Percentiles rank a stretch among this genome's conserved stretches.
phyloP scores from a whole-genome alignment of 2,797 vertebrate genomes.

The Lepilemur ruficaudatus region DNA sequence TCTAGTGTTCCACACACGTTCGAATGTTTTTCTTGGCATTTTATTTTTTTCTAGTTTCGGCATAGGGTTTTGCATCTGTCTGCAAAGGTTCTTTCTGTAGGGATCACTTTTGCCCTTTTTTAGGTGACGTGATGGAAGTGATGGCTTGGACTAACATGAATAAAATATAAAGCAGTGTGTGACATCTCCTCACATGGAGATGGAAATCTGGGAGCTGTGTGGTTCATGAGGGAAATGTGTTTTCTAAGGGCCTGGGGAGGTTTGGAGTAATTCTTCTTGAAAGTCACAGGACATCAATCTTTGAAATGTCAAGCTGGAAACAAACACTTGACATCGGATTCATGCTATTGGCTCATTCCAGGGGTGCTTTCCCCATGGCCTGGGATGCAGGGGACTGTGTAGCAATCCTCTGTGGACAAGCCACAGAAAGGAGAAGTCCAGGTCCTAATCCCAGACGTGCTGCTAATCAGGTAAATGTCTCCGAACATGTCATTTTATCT shows the following conservation, averaged over 20 bases:
- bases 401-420: neutral
- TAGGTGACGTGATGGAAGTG: neutral
- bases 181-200: neutral
- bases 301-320: constrained; percentile 39
- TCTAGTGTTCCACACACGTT: constrained; percentile 65
- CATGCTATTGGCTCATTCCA: neutral
- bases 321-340: neutral
- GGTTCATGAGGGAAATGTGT: neutral
- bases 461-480: neutral
- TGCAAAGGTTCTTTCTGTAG: constrained; percentile 36
- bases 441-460: neutral
- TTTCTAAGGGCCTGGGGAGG: neutral
- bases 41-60: constrained; percentile 49
- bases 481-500: neutral
- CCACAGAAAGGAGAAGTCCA: neutral
- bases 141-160: constrained; percentile 26
- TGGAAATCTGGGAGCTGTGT: neutral
- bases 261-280: neutral
- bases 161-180: constrained; percentile 8
- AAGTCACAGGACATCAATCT: neutral
- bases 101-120: neutral
- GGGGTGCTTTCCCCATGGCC: neutral
- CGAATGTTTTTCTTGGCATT: constrained; percentile 70
- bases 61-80: constrained; percentile 55
- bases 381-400: neutral